Evolutionary conservation across 2,113 vertebrate genomes (phyloP), one percentile per base, ranked within the genome.

Genomic region (Paradisaea rubra): DNA sequence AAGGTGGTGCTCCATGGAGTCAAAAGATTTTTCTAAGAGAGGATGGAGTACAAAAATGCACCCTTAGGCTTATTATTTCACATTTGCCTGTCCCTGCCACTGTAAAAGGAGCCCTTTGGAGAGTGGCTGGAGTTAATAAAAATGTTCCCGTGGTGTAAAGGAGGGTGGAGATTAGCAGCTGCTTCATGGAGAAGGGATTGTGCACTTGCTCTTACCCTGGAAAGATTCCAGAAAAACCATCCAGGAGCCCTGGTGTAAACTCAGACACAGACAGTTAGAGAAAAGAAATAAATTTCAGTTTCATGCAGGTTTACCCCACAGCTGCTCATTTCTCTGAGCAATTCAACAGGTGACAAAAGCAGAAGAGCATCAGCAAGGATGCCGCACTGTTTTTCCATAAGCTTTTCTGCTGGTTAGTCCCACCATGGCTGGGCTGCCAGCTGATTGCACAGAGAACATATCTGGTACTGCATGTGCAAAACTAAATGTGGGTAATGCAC

Each of bases 181-280:
- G 20, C n/a, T n/a, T 53, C 45, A 16, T 37, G 11, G 16, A 86
- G 30, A 64, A 57, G 22, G 7, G 37, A 17, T 57, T 53, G 50
- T 50, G 69, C 17, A 25, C 61, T 86, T 93, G n/a, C n/a, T 74
- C 12, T 59, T n/a, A 41, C 17, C 5, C 28, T 65, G 22, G 27
- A 65, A 49, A 70, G 11, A 53, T 33, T 33, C 16, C 28, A 54
- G 25, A 14, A 39, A 31, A 50, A 39, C 7, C 42, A 49, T 15
- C 6, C 3, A 6, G 25, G 20, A 78, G 37, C 11, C 0, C 0
- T 1, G 0, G 19, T 23, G 45, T 17, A 50, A 84, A 47, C 37
- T 57, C 45, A 30, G 53, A 54, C 15, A 8, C 1, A 4, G 41
- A 25, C 2, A 17, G 25, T 20, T 42, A 35, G 54, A 41, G 42